Evolutionary conservation across 2,797 vertebrate genomes (phyloP).

Genomic region (Crax fasciolata): DNA sequence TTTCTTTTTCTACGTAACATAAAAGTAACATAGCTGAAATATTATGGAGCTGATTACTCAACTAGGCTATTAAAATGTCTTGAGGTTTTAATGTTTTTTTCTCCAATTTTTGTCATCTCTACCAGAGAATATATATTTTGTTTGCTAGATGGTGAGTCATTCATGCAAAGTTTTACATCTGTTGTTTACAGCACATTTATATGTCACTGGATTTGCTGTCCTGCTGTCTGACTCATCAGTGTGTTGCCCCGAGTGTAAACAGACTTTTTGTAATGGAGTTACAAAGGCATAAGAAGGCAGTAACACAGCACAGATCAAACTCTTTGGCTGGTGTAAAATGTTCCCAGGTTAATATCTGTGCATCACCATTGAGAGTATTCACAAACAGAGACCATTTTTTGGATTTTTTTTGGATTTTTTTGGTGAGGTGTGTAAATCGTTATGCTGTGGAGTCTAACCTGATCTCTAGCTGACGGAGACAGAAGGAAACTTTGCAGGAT

Average conservation of each 20-base stretch:
- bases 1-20: background rate
- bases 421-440: background rate
- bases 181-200: constrained; percentile 47
- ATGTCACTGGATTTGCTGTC: constrained; percentile 24
- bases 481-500: background rate
- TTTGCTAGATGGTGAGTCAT: constrained; percentile 40
- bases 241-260: constrained; percentile 22
- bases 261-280: constrained; percentile 1
- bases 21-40: constrained; percentile 50
- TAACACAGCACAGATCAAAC: background rate
- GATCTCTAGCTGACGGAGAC: background rate
- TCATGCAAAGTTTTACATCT: constrained; percentile 55
- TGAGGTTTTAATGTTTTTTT: background rate
- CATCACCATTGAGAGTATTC: background rate
- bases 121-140: constrained; percentile 17
- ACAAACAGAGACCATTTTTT: background rate
- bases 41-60: background rate
- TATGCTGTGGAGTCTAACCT: background rate
- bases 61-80: background rate
- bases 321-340: background rate
- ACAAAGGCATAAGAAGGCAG: background rate
- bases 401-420: background rate
- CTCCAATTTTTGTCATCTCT: background rate
- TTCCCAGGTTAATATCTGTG: background rate
- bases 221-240: constrained; percentile 19